Conservation (phyloP, 2,888 invertebrate species). For the Argyresthia albistria region DNA sequence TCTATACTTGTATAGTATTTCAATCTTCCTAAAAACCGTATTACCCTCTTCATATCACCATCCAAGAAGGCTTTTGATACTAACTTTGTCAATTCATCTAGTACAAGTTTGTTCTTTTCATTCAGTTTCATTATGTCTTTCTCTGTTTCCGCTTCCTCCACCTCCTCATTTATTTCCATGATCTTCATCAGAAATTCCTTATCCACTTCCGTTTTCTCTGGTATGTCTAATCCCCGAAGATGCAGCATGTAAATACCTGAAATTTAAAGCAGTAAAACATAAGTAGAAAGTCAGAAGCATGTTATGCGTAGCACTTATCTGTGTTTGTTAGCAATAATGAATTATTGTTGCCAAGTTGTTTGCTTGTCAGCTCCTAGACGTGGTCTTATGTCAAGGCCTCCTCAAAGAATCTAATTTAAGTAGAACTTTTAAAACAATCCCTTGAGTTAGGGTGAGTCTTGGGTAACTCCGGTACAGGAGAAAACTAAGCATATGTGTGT, state of each 20-base stretch:
- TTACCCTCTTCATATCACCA: conserved; percentile 76
- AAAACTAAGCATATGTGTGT: too few species aligned
- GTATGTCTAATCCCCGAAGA: conserved; percentile 75
- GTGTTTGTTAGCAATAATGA: too few species aligned
- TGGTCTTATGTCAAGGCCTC: too few species aligned
- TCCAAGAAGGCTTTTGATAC: conserved; percentile 77
- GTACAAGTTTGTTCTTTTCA: conserved; percentile 65
- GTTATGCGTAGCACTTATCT: too few species aligned
- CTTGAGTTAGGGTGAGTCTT: too few species aligned
- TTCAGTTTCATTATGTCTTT: conserved; percentile 73
- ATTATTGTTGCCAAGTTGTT: too few species aligned
- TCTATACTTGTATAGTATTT: conserved; percentile 90
- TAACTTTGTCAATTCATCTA: conserved; percentile 66
- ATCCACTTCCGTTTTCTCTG: conserved; percentile 78
- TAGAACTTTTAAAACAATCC: too few species aligned
- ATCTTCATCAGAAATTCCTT: conserved; percentile 83
- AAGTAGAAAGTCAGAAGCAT: too few species aligned
- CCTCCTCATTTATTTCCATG: conserved; percentile 92
- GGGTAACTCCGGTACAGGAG: too few species aligned
- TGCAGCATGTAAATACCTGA: conserved; percentile 84
- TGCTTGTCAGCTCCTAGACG: too few species aligned
- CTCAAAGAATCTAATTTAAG: too few species aligned
- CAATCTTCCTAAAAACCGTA: conserved; percentile 78
- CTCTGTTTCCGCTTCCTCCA: conserved; percentile 76
- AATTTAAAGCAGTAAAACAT: conserved; percentile 14